Conservation (phyloP, 1,140 invertebrate species). For the Drosophila kurseongensis region DNA sequence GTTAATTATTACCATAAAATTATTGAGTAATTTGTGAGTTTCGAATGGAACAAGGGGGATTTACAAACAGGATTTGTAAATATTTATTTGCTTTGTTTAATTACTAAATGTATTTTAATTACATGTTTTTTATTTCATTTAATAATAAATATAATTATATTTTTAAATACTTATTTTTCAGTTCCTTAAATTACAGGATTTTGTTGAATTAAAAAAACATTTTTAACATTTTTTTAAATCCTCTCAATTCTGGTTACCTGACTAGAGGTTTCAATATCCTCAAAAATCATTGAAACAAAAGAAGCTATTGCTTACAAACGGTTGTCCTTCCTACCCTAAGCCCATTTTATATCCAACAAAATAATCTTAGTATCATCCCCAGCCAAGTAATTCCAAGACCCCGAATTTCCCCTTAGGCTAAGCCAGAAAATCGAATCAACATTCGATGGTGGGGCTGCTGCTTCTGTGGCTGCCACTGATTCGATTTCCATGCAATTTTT, state of each 20-base stretch:
- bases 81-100: too few relatives aligned
- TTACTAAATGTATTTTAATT: too few relatives aligned
- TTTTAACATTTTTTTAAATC: too few relatives aligned
- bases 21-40: neutral
- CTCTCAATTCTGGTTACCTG: too few relatives aligned
- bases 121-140: too few relatives aligned
- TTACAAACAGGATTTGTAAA: slow-evolving; percentile 5
- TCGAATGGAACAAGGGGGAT: neutral
- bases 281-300: too few relatives aligned
- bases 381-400: slow-evolving; percentile 27
- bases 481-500: slow-evolving; percentile 81
- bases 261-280: too few relatives aligned
- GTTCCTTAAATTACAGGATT: too few relatives aligned
- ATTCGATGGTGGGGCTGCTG: slow-evolving; percentile 19
- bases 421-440: slow-evolving; percentile 67
- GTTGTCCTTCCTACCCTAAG: neutral
- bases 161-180: neutral
- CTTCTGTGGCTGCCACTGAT: slow-evolving; percentile 56
- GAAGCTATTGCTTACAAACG: neutral
- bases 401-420: slow-evolving; percentile 20
- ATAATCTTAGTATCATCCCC: slow-evolving; percentile 1
- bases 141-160: neutral
- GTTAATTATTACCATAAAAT: slow-evolving; percentile 27
- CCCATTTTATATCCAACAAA: slow-evolving; percentile 1
- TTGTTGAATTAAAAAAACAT: too few relatives aligned